phyloP scores from a whole-genome alignment of 2,888 invertebrate species.

The Pediacus dermestoides region DNA sequence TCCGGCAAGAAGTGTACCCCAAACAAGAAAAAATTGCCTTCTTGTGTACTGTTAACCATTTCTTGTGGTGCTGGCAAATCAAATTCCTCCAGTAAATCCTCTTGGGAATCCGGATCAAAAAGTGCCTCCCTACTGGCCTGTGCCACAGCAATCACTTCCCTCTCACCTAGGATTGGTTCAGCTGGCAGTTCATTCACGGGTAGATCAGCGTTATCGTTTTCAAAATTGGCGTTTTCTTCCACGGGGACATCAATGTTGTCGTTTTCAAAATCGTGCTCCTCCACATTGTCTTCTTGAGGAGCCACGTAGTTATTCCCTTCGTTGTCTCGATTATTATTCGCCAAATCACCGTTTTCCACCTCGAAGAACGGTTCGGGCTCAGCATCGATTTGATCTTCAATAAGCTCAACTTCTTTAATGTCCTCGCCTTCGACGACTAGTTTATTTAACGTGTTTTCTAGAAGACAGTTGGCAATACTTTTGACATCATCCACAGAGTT shows the following conservation, averaged over 20 bases:
- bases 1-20: conserved; percentile 15
- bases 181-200: conserved; percentile 4
- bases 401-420: conserved; percentile 14
- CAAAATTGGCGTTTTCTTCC: conserved; percentile 9
- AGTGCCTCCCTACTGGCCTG: conserved; percentile 44
- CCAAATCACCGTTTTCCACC: conserved; percentile 54
- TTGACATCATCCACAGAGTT: conserved; percentile 35
- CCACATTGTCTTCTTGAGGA: conserved; percentile 16
- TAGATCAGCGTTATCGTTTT: conserved; percentile 20
- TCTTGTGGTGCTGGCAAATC: conserved; percentile 29
- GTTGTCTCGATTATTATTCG: conserved; percentile 53
- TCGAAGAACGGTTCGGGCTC: conserved; percentile 22
- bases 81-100: conserved; percentile 43
- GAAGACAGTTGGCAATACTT: conserved; percentile 39
- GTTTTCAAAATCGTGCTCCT: conserved; percentile 21
- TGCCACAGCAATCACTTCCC: conserved; percentile 24
- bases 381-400: conserved; percentile 12
- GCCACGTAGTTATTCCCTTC: conserved; percentile 47
- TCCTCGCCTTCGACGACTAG: conserved; percentile 30
- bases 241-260: conserved; percentile 20
- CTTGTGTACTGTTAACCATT: conserved; percentile 13
- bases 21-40: conserved; percentile 13
- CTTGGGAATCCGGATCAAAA: conserved; percentile 45
- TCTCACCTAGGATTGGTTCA: conserved; percentile 10
- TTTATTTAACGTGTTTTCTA: conserved; percentile 39